Evolutionary conservation across 1,140 invertebrate genomes (phyloP).

Genomic region (Venustaconcha ellipsiformis): DNA sequence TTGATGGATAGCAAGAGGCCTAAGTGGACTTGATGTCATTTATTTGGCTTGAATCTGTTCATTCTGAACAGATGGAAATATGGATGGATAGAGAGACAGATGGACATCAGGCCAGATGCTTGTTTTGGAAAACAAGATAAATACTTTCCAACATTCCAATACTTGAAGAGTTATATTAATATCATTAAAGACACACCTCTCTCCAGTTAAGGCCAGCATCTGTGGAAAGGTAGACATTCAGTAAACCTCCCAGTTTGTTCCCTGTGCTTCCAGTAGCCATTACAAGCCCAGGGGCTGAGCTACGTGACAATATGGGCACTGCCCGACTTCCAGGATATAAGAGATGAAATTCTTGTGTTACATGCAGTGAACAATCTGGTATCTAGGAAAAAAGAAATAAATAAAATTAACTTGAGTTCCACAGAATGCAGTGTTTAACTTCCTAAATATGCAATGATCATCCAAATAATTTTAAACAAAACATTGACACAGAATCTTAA

Average conservation of each 20-base stretch:
- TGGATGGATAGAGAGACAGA: too few species aligned
- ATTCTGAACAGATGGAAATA: too few species aligned
- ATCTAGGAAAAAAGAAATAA: slow-evolving; percentile 50
- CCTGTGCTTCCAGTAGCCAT: slow-evolving; percentile 84
- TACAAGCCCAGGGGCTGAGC: slow-evolving; percentile 84
- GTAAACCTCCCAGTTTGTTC: slow-evolving; percentile 78
- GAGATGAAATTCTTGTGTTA: slow-evolving; percentile 87
- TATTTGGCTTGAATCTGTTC: not conserved
- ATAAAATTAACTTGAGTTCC: not conserved
- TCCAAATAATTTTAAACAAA: too few species aligned
- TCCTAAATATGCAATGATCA: too few species aligned
- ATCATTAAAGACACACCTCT: slow-evolving; percentile 70
- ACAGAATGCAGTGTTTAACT: too few species aligned
- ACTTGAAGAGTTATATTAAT: too few species aligned
- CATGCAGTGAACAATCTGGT: slow-evolving; percentile 83
- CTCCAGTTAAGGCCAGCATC: slow-evolving; percentile 90
- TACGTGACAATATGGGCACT: slow-evolving; percentile 85
- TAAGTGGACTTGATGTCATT: not conserved
- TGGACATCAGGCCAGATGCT: too few species aligned
- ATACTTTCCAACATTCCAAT: not conserved
- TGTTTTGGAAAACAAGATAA: not conserved
- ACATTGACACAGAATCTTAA: too few species aligned
- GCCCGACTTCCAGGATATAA: slow-evolving; percentile 83
- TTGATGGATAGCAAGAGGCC: not conserved
- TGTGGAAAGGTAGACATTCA: slow-evolving; percentile 83